Evolutionary conservation across 1,140 invertebrate genomes (phyloP).

Genomic region (Brachystomella parvula): DNA sequence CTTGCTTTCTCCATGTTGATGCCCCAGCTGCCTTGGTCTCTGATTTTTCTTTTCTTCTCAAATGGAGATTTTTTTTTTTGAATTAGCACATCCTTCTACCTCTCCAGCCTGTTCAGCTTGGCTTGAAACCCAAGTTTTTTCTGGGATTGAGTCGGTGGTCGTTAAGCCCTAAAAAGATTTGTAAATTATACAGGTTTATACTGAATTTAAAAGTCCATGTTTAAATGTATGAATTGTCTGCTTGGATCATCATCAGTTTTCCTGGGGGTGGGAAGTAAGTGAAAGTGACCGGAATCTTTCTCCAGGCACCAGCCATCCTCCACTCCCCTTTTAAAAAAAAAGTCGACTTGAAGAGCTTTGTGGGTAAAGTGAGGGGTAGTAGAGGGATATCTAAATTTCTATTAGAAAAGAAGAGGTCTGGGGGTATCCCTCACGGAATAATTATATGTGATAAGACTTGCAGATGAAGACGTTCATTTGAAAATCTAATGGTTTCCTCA

Average conservation of each 20-base stretch:
- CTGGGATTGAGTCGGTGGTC: neutral
- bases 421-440: slow-evolving; percentile 6
- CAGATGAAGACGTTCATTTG: slow-evolving; percentile 33
- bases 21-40: too few relatives aligned
- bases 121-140: neutral
- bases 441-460: slow-evolving; percentile 35
- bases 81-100: too few relatives aligned
- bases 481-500: slow-evolving; percentile 35
- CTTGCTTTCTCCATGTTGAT: too few relatives aligned
- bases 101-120: neutral
- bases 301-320: neutral
- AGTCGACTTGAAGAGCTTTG: neutral
- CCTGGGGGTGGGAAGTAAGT: neutral
- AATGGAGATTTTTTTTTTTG: too few relatives aligned
- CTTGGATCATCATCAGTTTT: too few relatives aligned
- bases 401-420: neutral
- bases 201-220: slow-evolving; percentile 1
- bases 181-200: neutral
- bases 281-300: neutral
- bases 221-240: slow-evolving; percentile 7
- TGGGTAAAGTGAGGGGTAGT: neutral
- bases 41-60: too few relatives aligned
- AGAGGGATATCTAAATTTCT: slow-evolving; percentile 14
- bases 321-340: neutral
- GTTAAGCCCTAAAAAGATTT: slow-evolving; percentile 1